Evolutionary conservation across 2,113 vertebrate species (phyloP), one percentile per base, ranked within the genome.

Genomic region (Bufo gargarizans): DNA sequence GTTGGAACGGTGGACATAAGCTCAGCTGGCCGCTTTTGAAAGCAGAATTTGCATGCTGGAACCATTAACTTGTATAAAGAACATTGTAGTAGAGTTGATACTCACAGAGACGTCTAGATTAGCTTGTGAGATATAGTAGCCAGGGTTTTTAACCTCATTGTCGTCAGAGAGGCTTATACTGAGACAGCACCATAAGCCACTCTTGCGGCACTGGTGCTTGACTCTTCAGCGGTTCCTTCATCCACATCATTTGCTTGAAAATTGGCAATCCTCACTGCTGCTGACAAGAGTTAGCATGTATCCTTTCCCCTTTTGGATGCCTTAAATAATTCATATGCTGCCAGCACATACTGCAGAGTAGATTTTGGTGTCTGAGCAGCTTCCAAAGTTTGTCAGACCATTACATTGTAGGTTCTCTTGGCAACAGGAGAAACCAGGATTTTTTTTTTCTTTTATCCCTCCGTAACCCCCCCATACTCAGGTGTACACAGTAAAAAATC

Each of bases 191-290:
- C 4, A 14, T 65, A 55, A 84, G 82, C 82, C 63, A 3, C 20
- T 69, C 47, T 71, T 3, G 81, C 81, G 14, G 19, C 63, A 67
- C 11, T 22, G 61, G 4, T 67, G 81, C 47, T 47, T 50, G 17
- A 12, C 22, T 17, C 95, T 94, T 94, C 92, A 89, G 92, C 92
- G 93, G 91, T 95, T 97, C 96, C 97, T 95, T 95, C 93, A 97
- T 98, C 97, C 97, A 98, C 97, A 84, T 84, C 95, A 94, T 93
- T 90, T 89, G 82, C 91, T 93, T 92, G 94, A 94, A 92, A 92
- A 74, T 56, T 76, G 69, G 53, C 47, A 49, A 84, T 53, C 33
- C 20, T 67, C 14, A 55, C 50, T 71, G 67, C 82, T 84, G 50
- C 82, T 20, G 20, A 17, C 22, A 3, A 0, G 50, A 33, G 13